Percentiles rank a stretch among this genome's conserved stretches.
phyloP scores from a whole-genome alignment of 2,113 vertebrate species.

The Meriones unguiculatus region DNA sequence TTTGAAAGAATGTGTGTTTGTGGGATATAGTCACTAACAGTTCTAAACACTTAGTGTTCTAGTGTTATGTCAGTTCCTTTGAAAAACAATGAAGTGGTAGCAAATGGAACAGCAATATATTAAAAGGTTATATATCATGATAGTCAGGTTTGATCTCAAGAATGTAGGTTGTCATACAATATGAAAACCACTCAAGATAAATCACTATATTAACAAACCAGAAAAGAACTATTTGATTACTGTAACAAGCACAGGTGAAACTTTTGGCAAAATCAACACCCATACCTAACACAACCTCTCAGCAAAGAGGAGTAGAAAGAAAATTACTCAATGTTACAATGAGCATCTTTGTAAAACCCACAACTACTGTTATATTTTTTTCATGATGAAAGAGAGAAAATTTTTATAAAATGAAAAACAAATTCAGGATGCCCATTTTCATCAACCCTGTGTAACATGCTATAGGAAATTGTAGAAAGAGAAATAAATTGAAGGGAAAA shows the following conservation, averaged over 20 bases:
- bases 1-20: not conserved
- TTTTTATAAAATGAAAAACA: slow-evolving; percentile 17
- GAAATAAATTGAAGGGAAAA: not conserved
- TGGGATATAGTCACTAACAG: not conserved
- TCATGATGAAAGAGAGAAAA: not conserved
- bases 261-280: slow-evolving; percentile 9
- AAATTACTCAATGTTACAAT: slow-evolving; percentile 34
- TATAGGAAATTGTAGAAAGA: not conserved
- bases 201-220: slow-evolving; percentile 8
- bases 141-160: not conserved
- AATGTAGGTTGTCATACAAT: slow-evolving; percentile 43
- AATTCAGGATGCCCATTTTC: not conserved
- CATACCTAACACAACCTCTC: slow-evolving; percentile 40
- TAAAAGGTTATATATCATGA: slow-evolving; percentile 26
- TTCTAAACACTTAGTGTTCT: slow-evolving; percentile 26
- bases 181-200: not conserved
- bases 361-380: not conserved
- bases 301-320: not conserved
- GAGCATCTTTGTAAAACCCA: not conserved
- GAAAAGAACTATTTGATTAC: not conserved
- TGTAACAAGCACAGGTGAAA: slow-evolving; percentile 3
- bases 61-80: not conserved
- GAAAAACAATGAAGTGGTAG: slow-evolving; percentile 28
- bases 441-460: not conserved
- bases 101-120: not conserved